Conservation (phyloP, 2,797 vertebrate genomes). For the Pygocentrus nattereri region DNA sequence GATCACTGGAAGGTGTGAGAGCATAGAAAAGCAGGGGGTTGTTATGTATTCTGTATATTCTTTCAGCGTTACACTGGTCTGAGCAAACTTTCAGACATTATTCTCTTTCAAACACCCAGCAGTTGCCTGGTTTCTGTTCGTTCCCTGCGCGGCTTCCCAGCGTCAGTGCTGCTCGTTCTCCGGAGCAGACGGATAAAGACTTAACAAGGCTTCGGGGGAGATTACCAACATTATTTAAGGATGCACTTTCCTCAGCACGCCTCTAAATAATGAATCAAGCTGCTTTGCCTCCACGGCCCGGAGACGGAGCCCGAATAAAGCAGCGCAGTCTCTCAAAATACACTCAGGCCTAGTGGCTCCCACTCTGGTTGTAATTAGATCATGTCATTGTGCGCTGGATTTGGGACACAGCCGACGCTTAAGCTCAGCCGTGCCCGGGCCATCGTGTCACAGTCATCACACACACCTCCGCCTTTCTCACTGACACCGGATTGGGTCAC, state of each 20-base stretch:
- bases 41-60: conserved; percentile 2
- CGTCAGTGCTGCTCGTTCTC: not conserved
- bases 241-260: not conserved
- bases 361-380: conserved; percentile 14
- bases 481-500: not conserved
- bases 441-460: conserved; percentile 13
- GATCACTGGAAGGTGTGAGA: not conserved
- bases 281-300: not conserved
- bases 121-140: not conserved
- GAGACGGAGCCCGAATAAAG: not conserved
- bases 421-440: not conserved
- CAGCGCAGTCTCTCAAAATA: not conserved
- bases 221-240: not conserved
- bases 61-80: not conserved
- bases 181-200: not conserved
- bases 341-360: not conserved
- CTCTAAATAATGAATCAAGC: not conserved
- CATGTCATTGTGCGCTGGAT: conserved; percentile 24
- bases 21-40: not conserved
- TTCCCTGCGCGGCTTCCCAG: not conserved
- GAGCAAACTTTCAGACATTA: not conserved
- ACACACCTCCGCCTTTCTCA: not conserved
- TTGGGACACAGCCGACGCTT: not conserved
- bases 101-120: not conserved
- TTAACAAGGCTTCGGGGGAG: not conserved